These are phyloP conservation scores for Linepithema humile DNA, from an alignment of 1,140 invertebrate genomes.

Conservation along the genomic window DNA sequence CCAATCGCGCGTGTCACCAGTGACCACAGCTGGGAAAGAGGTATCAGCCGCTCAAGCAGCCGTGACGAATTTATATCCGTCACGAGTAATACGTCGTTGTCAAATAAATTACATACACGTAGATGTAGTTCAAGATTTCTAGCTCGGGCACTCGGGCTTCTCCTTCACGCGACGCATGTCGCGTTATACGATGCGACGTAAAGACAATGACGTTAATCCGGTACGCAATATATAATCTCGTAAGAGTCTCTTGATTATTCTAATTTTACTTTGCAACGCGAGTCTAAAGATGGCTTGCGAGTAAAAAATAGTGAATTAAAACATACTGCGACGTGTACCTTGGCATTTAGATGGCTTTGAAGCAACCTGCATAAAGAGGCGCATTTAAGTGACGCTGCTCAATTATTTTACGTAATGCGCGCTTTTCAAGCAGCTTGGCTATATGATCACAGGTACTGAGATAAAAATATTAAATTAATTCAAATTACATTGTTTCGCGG, in stretches of 20 bases:
- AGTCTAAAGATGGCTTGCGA: neutral
- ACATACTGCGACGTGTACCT: neutral
- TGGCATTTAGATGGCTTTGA: neutral
- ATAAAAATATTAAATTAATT: neutral
- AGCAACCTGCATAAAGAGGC: neutral
- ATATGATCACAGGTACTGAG: neutral
- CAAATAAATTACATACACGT: neutral
- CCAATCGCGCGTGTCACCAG: neutral
- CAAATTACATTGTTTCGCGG: neutral
- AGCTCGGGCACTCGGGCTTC: neutral
- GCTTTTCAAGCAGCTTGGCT: neutral
- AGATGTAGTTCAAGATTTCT: conserved; percentile 12
- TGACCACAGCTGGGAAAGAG: neutral
- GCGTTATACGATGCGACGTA: neutral
- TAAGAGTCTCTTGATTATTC: neutral
- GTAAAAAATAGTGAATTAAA: neutral
- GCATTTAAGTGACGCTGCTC: neutral
- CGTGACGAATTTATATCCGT: neutral
- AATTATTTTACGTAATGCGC: neutral
- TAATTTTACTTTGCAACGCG: too few species aligned
- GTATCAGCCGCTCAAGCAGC: neutral
- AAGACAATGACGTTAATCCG: neutral
- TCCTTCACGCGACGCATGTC: neutral
- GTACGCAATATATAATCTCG: neutral
- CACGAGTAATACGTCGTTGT: neutral